Conservation (phyloP, 2,113 vertebrate species). For the Phalacrocorax carbo region DNA sequence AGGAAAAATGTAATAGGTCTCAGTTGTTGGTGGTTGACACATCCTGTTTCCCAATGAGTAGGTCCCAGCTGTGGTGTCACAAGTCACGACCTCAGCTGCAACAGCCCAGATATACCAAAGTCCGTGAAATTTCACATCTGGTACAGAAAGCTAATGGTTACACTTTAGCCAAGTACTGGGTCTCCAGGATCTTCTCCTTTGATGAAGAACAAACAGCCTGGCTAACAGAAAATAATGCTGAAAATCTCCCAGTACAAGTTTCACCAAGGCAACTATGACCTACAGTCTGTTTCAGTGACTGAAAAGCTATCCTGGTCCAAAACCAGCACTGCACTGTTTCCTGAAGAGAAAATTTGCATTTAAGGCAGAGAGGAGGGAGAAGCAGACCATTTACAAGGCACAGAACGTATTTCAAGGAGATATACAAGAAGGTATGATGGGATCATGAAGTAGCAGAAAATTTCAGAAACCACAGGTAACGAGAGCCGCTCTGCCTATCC, state of each 20-base stretch:
- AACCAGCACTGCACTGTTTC: not conserved
- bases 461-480: not conserved
- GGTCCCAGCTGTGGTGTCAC: not conserved
- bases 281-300: not conserved
- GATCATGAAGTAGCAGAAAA: not conserved
- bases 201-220: not conserved
- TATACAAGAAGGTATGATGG: not conserved
- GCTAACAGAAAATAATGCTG: not conserved
- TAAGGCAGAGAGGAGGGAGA: not conserved
- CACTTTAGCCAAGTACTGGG: not conserved
- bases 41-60: not conserved
- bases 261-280: not conserved
- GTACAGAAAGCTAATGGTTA: not conserved
- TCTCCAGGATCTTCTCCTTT: not conserved
- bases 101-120: not conserved
- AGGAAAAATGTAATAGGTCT: not conserved
- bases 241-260: not conserved
- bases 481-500: not conserved
- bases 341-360: not conserved
- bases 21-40: not conserved
- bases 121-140: not conserved
- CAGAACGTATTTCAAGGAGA: not conserved
- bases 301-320: not conserved
- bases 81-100: not conserved
- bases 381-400: not conserved